Base-by-base conservation (phyloP, 1,140 invertebrate genomes). In the Diorhabda elongata region DNA sequence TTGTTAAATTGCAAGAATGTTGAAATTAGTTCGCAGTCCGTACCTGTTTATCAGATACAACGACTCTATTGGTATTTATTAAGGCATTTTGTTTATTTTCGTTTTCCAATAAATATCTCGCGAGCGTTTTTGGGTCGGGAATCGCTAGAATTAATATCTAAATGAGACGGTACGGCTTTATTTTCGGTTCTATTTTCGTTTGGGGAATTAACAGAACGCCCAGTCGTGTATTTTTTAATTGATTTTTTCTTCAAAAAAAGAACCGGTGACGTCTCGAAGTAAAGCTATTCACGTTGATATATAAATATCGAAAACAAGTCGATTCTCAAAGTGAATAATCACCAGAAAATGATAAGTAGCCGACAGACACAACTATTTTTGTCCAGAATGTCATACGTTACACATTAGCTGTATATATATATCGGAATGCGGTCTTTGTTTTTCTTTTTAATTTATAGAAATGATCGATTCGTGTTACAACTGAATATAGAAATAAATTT, bases 21-120 rank as follows among this genome's bases (percentile, higher is more conserved):
- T 26, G 26, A 26, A 26, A 26, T 26, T 26, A 3, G 47, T 52
- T n/a, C 47, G 3, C 3, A 52, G 47, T 52, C 47, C 47, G 47
- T 4, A 52, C 47, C 47, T 52, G 47, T 3, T 8, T 8, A 52
- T 52, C 47, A 67, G 57, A 60, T 67, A 60, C 65, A 67, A 67
- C 65, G 65, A 67, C 65, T 44, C 65, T 60, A 67, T 59, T 11
- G 65, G 65, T 60, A 67, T 67, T 67, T 67, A 67, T 67, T 45
- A 60, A 67, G 58, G 58, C 44, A 67, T 67, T 67, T 67, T 67
- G 65, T 67, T 67, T 67, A 67, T 67, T 67, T 67, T 67, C 65
- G 65, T 67, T 67, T 67, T 67, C 58, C 57, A 67, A 67, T 67
- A 67, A 67, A 67, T 67, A 67, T 67, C 57, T 67, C 52, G 11